Base-by-base conservation (phyloP, 1,140 invertebrate genomes). In the Lasioglossum albipes region DNA sequence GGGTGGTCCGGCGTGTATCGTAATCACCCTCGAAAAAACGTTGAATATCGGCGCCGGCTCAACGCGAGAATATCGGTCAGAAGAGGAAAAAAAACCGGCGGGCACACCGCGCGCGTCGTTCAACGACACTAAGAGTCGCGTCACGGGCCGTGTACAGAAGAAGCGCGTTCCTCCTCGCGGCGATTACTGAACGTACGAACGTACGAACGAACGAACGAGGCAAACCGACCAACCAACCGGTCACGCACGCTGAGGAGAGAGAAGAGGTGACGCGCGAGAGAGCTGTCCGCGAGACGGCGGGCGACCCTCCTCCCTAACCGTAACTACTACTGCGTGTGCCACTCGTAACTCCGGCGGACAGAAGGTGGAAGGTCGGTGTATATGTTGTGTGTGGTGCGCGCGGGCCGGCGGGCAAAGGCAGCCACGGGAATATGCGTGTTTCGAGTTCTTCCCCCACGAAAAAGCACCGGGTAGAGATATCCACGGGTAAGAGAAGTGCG, bases 371-470 rank as follows among this genome's bases (percentile, higher is more conserved):
- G 80, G 84, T 80, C 67, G 83, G 73, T 77, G 62, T 65, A 41
- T 65, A 41, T 52, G 65, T 67, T 61, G 79, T 66, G 71, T 75
- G 76, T 76, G 68, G 77, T 79, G 71, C 73, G 77, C 62, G 78
- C 78, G 84, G 65, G 84, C 78, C 42, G 68, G 49, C 70, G 74
- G 83, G 78, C 82, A 84, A 69, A 79, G 66, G 59, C 77, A 68
- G 83, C 79, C 79, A 84, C 84, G 83, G 84, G 83, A 76, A 84
- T 84, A 85, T 85, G 84, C 84, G 84, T 85, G 83, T 85, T 85
- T 84, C 74, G 20, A 81, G 84, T 85, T 86, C 71, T 79, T 85
- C 84, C 84, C 84, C 84, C 84, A 85, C 84, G 84, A 86, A 86
- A 86, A 86, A 86, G 84, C 84, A 85, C 84, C 84, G 84, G 73